A percentile compares a stretch with the other conserved stretches of the same genome.
Conservation (phyloP, 2,888 invertebrate genomes). For the Tinea pellionella region DNA sequence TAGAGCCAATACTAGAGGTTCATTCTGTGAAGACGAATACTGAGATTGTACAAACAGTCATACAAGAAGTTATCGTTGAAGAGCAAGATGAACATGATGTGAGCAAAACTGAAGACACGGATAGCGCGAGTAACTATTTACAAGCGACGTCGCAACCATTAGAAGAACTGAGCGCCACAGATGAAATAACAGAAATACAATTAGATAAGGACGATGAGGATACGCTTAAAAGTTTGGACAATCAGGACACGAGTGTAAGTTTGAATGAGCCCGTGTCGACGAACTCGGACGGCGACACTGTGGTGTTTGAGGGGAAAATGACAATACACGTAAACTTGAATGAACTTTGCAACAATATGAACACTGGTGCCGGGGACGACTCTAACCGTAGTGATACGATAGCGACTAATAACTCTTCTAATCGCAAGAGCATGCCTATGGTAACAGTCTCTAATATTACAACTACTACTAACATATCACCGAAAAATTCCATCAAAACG, state of each 20-base stretch:
- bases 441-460: constrained; percentile 69
- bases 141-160: constrained; percentile 51
- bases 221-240: constrained; percentile 63
- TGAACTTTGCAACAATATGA: constrained; percentile 61
- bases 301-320: constrained; percentile 68
- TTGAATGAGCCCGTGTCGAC: constrained; percentile 58
- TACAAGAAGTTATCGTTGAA: constrained; percentile 53
- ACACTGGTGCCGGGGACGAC: constrained; percentile 51
- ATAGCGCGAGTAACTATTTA: constrained; percentile 55
- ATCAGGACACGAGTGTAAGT: constrained; percentile 69
- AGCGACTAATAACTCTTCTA: constrained; percentile 42
- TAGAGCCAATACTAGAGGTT: constrained; percentile 38
- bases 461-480: constrained; percentile 65
- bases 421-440: constrained; percentile 63
- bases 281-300: constrained; percentile 59
- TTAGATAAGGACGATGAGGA: constrained; percentile 66
- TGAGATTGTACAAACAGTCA: constrained; percentile 32
- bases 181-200: constrained; percentile 59
- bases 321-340: constrained; percentile 64
- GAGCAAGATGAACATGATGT: constrained; percentile 38
- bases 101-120: constrained; percentile 45
- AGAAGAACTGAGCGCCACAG: constrained; percentile 54
- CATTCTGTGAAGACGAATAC: constrained; percentile 24
- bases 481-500: constrained; percentile 62
- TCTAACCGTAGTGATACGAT: constrained; percentile 40